Percentiles rank a stretch among this genome's conserved stretches.
Conservation (phyloP, 1,140 invertebrate genomes). For the Dermatophagoides farinae region DNA sequence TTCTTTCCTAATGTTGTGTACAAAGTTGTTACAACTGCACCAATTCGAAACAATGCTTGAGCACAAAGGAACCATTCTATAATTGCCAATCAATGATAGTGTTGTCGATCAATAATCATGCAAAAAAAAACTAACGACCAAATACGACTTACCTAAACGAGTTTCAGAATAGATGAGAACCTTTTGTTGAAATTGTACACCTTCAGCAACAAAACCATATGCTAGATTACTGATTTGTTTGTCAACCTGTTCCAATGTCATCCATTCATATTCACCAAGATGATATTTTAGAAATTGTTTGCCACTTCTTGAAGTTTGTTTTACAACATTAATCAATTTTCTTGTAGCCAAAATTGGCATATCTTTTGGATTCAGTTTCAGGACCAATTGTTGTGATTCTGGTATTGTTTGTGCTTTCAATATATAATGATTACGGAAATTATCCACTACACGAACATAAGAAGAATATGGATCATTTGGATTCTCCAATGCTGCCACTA, state of each 20-base stretch:
- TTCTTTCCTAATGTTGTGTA: conserved; percentile 91
- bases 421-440: background rate
- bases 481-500: background rate
- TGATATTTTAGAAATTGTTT: conserved; percentile 53
- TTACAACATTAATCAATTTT: conserved; percentile 22
- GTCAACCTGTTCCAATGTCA: conserved; percentile 58
- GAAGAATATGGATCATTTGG: conserved; percentile 12
- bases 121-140: background rate
- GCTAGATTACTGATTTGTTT: conserved; percentile 47
- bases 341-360: conserved; percentile 3
- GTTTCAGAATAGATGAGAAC: conserved; percentile 95
- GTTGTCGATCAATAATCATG: background rate
- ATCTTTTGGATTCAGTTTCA: conserved; percentile 34
- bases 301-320: conserved; percentile 78
- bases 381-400: conserved; percentile 55
- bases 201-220: conserved; percentile 43
- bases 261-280: conserved; percentile 64
- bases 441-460: background rate
- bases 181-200: conserved; percentile 41
- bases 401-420: conserved; percentile 63
- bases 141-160: conserved; percentile 36
- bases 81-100: background rate
- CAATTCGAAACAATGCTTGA: conserved; percentile 12
- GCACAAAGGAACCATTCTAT: conserved; percentile 32
- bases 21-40: conserved; percentile 59